Conservation (phyloP, 2,888 invertebrate species). For the Arrhopalites spinosus region DNA sequence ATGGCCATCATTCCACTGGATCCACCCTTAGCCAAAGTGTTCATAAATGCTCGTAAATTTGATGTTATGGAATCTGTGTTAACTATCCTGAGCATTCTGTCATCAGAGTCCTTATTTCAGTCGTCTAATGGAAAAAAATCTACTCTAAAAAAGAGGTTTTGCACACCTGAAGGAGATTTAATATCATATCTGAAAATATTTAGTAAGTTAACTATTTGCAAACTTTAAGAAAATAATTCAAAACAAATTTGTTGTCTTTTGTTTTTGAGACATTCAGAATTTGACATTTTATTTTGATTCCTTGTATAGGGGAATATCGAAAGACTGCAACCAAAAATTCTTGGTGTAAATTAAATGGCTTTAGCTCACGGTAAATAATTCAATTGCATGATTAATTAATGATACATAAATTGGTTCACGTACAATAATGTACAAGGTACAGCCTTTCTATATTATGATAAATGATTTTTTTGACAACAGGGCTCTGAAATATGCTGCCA, state of each 20-base stretch:
- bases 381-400: too few species aligned
- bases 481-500: slow-evolving; percentile 78
- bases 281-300: too few species aligned
- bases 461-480: slow-evolving; percentile 61
- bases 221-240: slow-evolving; percentile 70
- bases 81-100: slow-evolving; percentile 45
- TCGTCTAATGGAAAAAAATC: slow-evolving; percentile 56
- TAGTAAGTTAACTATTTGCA: too few species aligned
- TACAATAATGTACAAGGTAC: too few species aligned
- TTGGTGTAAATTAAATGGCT: slow-evolving; percentile 49
- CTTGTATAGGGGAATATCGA: too few species aligned
- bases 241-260: too few species aligned
- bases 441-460: too few species aligned
- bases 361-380: slow-evolving; percentile 49
- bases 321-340: slow-evolving; percentile 67
- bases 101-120: slow-evolving; percentile 33
- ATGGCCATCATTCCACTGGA: slow-evolving; percentile 93
- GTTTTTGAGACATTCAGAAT: too few species aligned
- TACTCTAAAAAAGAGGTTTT: slow-evolving; percentile 75
- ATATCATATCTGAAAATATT: slow-evolving; percentile 88
- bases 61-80: slow-evolving; percentile 62
- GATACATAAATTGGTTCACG: too few species aligned
- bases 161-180: slow-evolving; percentile 87
- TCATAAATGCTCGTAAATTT: slow-evolving; percentile 76
- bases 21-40: slow-evolving; percentile 81